Evolutionary conservation across 2,797 vertebrate genomes (phyloP).

Genomic region (Hapalemur alaotrensis): DNA sequence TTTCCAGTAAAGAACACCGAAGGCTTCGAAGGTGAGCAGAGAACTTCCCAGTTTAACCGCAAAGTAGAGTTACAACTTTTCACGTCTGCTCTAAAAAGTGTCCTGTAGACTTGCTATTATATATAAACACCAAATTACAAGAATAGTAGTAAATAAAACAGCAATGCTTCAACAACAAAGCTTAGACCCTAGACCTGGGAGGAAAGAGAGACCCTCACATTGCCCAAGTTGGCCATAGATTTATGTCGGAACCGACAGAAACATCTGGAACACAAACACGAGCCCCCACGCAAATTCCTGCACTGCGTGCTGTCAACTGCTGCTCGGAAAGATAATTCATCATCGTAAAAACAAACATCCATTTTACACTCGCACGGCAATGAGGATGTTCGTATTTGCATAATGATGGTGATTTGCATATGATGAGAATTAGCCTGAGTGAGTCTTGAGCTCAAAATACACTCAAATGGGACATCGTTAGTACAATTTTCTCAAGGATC

Average conservation of each 20-base stretch:
- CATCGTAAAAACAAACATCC: conserved; percentile 80
- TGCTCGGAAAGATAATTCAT: conserved; percentile 76
- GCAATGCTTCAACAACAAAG: background rate
- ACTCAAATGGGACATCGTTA: conserved; percentile 74
- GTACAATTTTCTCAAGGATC: conserved; percentile 83
- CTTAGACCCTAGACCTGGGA: background rate
- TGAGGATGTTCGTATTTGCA: conserved; percentile 79
- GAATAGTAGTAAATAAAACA: background rate
- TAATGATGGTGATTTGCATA: conserved; percentile 84
- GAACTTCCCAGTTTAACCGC: background rate
- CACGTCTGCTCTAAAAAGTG: background rate
- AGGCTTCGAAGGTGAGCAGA: background rate
- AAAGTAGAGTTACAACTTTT: background rate
- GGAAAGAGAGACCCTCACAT: background rate
- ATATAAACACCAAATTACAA: background rate
- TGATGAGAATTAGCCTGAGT: conserved; percentile 80
- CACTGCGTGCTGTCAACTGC: background rate
- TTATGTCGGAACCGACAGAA: background rate
- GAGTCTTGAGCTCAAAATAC: conserved; percentile 78
- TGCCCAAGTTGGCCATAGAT: background rate
- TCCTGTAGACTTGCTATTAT: background rate
- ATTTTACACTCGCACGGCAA: conserved; percentile 75
- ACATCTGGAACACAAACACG: conserved; percentile 18
- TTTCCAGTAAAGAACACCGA: background rate
- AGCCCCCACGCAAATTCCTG: background rate